Evolutionary conservation across 2,888 invertebrate genomes (phyloP).

Genomic region (Masnerella sp.): DNA sequence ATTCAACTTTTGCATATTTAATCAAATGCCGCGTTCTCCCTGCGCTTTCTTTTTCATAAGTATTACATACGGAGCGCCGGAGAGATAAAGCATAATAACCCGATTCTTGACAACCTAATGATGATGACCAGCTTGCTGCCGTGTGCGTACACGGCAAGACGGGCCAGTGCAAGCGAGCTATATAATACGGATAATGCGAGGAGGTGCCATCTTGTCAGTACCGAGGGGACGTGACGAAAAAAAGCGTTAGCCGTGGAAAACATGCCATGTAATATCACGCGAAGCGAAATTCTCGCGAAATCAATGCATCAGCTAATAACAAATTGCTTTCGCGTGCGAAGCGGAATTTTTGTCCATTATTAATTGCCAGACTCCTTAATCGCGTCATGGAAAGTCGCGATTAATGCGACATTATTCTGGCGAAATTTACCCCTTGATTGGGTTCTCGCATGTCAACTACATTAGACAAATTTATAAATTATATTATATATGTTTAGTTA

Average conservation of each 20-base stretch:
- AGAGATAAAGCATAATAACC: constrained; percentile 77
- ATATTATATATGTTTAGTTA: constrained; percentile 1
- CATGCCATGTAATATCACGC: constrained; percentile 52
- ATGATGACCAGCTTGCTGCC: constrained; percentile 76
- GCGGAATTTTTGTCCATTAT: constrained; percentile 14
- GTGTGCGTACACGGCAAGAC: constrained; percentile 67
- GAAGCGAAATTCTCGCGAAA: constrained; percentile 39
- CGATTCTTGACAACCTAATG: constrained; percentile 76
- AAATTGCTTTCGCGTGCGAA: constrained; percentile 47
- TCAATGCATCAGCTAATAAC: constrained; percentile 41
- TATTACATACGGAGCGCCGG: constrained; percentile 68
- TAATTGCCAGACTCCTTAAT: constrained; percentile 20
- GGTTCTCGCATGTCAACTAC: constrained; percentile 18
- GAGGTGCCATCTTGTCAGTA: constrained; percentile 74
- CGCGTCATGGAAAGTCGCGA: constrained; percentile 5
- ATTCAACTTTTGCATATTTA: constrained; percentile 76
- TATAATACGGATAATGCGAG: constrained; percentile 74
- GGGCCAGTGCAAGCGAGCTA: constrained; percentile 64
- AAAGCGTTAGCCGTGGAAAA: constrained; percentile 50
- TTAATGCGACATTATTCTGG: constrained; percentile 7
- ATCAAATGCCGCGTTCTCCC: constrained; percentile 66
- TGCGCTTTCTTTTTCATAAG: constrained; percentile 63
- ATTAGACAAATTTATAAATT: not conserved
- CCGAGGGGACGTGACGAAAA: constrained; percentile 62
- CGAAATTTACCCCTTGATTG: constrained; percentile 19